These are phyloP conservation scores for Euura lappo DNA, from an alignment of 1,140 invertebrate species.

Conservation along the genomic window DNA sequence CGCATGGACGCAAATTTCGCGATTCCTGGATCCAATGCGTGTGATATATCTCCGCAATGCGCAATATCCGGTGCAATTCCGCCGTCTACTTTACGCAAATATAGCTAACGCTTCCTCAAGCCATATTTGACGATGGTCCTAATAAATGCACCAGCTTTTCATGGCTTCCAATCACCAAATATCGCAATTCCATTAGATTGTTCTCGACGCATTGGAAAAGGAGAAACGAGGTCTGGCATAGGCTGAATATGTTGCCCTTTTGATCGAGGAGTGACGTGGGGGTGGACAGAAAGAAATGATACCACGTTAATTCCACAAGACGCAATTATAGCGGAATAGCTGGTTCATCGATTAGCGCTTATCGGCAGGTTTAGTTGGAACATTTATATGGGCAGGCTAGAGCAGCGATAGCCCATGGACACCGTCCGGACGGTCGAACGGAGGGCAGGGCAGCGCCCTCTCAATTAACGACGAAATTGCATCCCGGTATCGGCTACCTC, in stretches of 20 bases:
- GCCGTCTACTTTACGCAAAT: too few relatives aligned
- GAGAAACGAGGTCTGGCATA: too few relatives aligned
- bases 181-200: too few relatives aligned
- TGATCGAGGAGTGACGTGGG: too few relatives aligned
- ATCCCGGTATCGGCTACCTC: conserved; percentile 30
- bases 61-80: neutral
- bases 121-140: too few relatives aligned
- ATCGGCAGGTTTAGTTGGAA: conserved; percentile 6
- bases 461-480: conserved; percentile 47
- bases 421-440: conserved; percentile 26
- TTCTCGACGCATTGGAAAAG: too few relatives aligned
- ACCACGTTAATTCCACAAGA: neutral
- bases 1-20: neutral
- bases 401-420: conserved; percentile 17
- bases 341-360: conserved; percentile 5
- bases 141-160: too few relatives aligned
- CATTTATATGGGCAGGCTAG: conserved; percentile 6
- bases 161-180: too few relatives aligned
- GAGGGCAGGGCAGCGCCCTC: conserved; percentile 17
- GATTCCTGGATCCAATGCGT: neutral
- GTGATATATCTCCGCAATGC: neutral
- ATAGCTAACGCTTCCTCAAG: too few relatives aligned
- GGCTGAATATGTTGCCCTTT: too few relatives aligned
- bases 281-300: neutral
- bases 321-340: neutral